Evolutionary conservation across 2,797 vertebrate genomes (phyloP).

Genomic region (Chiloscyllium punctatum): DNA sequence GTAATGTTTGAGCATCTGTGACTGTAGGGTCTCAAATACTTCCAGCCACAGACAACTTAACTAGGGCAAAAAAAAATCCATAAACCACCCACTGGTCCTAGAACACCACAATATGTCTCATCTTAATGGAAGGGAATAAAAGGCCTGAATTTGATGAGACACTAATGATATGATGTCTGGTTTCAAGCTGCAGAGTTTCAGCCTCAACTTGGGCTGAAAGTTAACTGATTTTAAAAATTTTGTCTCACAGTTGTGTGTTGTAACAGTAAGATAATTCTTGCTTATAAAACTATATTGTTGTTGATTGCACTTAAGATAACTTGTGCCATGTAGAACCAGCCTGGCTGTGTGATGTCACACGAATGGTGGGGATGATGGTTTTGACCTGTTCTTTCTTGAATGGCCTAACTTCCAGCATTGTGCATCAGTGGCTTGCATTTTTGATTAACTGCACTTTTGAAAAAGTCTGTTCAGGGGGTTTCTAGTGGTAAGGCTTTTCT

Average conservation of each 20-base stretch:
- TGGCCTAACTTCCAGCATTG: no score
- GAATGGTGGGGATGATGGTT: background rate
- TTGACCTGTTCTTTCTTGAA: background rate
- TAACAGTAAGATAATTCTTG: background rate
- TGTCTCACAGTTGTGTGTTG: background rate
- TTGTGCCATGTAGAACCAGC: background rate
- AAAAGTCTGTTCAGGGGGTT: background rate
- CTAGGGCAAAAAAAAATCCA: no score
- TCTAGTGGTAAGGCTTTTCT: background rate
- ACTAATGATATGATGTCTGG: background rate
- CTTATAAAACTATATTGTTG: background rate
- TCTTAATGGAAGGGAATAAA: background rate
- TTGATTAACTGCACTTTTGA: background rate
- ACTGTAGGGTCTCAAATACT: background rate
- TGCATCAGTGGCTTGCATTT: background rate
- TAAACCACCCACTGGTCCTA: background rate
- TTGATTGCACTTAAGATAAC: background rate
- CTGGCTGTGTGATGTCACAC: background rate
- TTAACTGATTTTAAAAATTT: background rate
- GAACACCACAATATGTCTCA: background rate
- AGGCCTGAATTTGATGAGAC: background rate
- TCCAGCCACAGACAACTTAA: background rate
- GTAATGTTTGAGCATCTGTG: background rate
- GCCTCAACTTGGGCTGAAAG: background rate
- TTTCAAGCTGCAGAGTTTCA: background rate